Conservation (phyloP, 64 coral and sea anemone genomes). For the Montipora foliosa region DNA sequence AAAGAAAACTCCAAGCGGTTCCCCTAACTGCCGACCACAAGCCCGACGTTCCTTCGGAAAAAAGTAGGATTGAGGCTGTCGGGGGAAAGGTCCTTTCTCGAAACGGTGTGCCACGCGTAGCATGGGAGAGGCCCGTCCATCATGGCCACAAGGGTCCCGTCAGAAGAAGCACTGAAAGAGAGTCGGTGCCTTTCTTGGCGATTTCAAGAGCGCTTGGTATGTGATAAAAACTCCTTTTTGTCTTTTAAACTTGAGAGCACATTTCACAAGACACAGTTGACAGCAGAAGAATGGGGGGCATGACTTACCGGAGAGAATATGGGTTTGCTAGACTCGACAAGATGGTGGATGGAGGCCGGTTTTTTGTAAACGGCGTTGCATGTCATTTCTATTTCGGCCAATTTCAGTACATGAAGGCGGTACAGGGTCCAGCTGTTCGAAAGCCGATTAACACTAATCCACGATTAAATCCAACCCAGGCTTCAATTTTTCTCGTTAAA, state of each 20-base stretch:
- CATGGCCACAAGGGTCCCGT: slow-evolving; percentile 90
- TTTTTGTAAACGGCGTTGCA: too few species aligned
- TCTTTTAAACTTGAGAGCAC: not conserved
- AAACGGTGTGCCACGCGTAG: slow-evolving; percentile 90
- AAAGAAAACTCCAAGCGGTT: slow-evolving; percentile 64
- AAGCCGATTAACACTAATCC: too few species aligned
- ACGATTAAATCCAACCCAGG: too few species aligned
- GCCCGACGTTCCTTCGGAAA: slow-evolving; percentile 89
- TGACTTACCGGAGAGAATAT: too few species aligned
- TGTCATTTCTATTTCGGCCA: too few species aligned
- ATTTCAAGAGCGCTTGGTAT: slow-evolving; percentile 92
- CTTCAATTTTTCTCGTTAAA: too few species aligned
- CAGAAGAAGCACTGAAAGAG: slow-evolving; percentile 88
- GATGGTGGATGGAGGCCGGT: too few species aligned
- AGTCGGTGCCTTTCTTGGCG: slow-evolving; percentile 89
- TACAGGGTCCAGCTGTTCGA: too few species aligned
- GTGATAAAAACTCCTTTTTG: not conserved
- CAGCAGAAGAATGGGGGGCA: too few species aligned
- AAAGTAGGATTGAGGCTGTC: slow-evolving; percentile 73
- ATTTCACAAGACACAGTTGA: too few species aligned
- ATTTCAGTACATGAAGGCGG: too few species aligned
- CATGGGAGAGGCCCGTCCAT: slow-evolving; percentile 88
- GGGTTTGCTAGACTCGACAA: too few species aligned
- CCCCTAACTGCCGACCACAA: slow-evolving; percentile 93
- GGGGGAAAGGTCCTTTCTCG: slow-evolving; percentile 84